These are phyloP conservation scores for Orthosia gracilis DNA, from an alignment of 2,888 invertebrate genomes.

Conservation along the genomic window DNA sequence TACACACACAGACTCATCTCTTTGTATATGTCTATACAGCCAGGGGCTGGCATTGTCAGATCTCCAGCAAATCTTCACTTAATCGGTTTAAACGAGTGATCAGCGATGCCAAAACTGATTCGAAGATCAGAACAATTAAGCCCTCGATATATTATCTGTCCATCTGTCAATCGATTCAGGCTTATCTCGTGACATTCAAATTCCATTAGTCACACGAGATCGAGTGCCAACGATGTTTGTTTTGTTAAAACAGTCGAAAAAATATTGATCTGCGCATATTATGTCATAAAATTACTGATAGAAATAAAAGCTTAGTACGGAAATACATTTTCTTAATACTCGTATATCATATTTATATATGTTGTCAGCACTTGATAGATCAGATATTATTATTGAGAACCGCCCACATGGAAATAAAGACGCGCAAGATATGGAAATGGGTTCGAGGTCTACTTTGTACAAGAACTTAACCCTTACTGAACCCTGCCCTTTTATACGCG, in stretches of 20 bases:
- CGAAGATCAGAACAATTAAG: conserved; percentile 31
- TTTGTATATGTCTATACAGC: conserved; percentile 35
- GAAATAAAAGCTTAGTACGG: conserved; percentile 20
- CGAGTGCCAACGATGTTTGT: conserved; percentile 29
- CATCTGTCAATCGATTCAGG: conserved; percentile 43
- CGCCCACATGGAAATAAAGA: conserved; percentile 9
- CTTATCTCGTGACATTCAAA: conserved; percentile 53
- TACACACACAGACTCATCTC: conserved; percentile 5
- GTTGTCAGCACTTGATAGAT: conserved; percentile 4
- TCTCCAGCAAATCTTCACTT: conserved; percentile 35
- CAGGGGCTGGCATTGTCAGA: conserved; percentile 31
- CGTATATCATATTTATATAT: conserved; percentile 6
- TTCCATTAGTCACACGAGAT: conserved; percentile 43
- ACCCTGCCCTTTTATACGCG: no score
- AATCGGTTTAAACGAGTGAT: conserved; percentile 46
- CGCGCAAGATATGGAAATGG: background rate
- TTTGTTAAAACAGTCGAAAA: conserved; percentile 6
- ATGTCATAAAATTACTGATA: conserved; percentile 4
- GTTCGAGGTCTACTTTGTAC: background rate
- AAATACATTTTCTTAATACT: conserved; percentile 18
- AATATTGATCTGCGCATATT: conserved; percentile 2
- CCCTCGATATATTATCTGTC: conserved; percentile 32
- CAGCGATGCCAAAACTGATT: conserved; percentile 34
- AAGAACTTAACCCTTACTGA: background rate
- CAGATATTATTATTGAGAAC: conserved; percentile 22